A percentile compares a stretch with the other conserved stretches of the same genome.
Evolutionary conservation across 2,797 vertebrate genomes (phyloP).

Genomic region (Lycodopsis pacificus): DNA sequence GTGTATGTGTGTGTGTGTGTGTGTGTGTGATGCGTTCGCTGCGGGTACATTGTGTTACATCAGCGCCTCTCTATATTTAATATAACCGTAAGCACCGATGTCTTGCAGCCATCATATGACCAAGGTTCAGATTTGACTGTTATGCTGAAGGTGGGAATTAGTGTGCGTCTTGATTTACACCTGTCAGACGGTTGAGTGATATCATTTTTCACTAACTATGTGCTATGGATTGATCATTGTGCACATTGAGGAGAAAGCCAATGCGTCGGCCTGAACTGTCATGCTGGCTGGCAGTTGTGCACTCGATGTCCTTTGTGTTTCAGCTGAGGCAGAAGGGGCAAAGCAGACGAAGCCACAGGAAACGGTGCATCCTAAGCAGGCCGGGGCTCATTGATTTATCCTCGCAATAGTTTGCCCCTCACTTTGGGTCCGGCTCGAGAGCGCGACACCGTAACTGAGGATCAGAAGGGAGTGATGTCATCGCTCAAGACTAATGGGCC

Average conservation of each 20-base stretch:
- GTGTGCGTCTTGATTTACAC: conserved; percentile 7
- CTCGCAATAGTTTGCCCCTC: conserved; percentile 49
- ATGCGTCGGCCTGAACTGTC: conserved; percentile 29
- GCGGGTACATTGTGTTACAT: conserved; percentile 36
- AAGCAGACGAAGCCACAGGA: conserved; percentile 43
- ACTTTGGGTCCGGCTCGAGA: conserved; percentile 44
- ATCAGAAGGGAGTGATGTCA: conserved; percentile 64
- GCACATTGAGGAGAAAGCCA: background rate
- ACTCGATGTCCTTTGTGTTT: conserved; percentile 33
- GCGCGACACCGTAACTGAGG: conserved; percentile 50
- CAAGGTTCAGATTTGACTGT: background rate
- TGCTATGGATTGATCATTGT: conserved; percentile 13
- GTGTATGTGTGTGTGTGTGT: background rate
- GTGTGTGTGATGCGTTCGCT: conserved; percentile 19
- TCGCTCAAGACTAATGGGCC: conserved; percentile 66
- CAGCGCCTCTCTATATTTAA: conserved; percentile 35
- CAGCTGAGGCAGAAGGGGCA: conserved; percentile 33
- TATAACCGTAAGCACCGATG: conserved; percentile 11
- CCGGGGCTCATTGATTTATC: conserved; percentile 59
- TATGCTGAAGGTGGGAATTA: conserved; percentile 3
- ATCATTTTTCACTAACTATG: background rate
- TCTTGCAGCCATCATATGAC: conserved; percentile 14
- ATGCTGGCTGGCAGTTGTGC: conserved; percentile 4
- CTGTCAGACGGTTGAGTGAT: background rate
- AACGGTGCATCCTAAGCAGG: conserved; percentile 30